Evolutionary conservation across 2,797 vertebrate species (phyloP).

Genomic region (Argentina silus): DNA sequence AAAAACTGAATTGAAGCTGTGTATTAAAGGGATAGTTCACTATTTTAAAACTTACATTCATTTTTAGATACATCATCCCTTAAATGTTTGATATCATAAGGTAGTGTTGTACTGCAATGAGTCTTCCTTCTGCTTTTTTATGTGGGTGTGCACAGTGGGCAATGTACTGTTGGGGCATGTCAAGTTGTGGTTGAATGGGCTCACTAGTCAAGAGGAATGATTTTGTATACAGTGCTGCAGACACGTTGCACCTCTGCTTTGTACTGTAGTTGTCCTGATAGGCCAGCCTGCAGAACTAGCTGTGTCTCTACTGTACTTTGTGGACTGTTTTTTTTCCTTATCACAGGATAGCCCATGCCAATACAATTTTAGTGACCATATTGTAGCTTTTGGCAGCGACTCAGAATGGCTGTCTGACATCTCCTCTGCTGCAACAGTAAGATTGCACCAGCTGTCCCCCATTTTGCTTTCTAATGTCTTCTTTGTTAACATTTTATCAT

Average conservation of each 20-base stretch:
- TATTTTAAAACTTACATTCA: no score
- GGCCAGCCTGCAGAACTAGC: neutral
- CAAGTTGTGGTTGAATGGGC: neutral
- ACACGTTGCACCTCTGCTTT: neutral
- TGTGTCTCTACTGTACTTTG: conserved; percentile 29
- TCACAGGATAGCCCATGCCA: conserved; percentile 62
- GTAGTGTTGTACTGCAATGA: neutral
- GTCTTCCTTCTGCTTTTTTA: neutral
- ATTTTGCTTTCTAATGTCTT: conserved; percentile 73
- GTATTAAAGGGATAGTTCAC: no score
- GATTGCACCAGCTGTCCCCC: conserved; percentile 74
- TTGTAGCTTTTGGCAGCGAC: conserved; percentile 75
- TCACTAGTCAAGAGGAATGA: neutral
- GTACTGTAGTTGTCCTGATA: neutral
- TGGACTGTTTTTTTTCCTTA: neutral
- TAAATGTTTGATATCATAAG: neutral
- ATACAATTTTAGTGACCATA: conserved; percentile 73
- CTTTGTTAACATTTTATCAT: conserved; percentile 76
- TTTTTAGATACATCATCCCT: neutral
- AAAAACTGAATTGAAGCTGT: no score
- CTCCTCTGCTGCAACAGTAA: conserved; percentile 69
- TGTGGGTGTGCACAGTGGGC: neutral
- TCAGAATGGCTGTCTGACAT: conserved; percentile 74
- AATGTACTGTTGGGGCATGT: neutral
- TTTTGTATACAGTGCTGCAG: neutral